Percentiles rank a stretch among this genome's conserved stretches.
Evolutionary conservation across 2,797 vertebrate genomes (phyloP).

Genomic region (Thalassophryne amazonica): DNA sequence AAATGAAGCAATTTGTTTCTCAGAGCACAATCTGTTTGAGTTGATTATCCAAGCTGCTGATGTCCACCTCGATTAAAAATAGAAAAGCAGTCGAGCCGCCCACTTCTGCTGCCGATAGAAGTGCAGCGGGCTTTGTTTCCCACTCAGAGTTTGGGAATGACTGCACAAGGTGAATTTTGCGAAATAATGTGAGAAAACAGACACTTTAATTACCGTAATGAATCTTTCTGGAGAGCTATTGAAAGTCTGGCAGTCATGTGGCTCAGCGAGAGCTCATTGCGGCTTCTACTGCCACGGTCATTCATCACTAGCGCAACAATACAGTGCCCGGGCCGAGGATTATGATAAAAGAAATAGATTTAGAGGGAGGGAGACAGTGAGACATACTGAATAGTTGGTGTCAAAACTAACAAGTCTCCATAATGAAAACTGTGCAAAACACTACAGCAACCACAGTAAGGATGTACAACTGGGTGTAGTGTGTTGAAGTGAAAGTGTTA

Average conservation of each 20-base stretch:
- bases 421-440: background rate
- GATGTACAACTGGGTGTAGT: too few relatives aligned
- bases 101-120: conserved; percentile 40
- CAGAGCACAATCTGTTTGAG: conserved; percentile 73
- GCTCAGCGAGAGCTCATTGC: conserved; percentile 61
- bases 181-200: conserved; percentile 59
- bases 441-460: background rate
- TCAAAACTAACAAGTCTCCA: background rate
- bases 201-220: conserved; percentile 80
- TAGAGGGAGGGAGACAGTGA: conserved; percentile 1
- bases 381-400: conserved; percentile 2
- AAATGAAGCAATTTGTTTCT: conserved; percentile 82
- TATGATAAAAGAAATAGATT: conserved; percentile 46
- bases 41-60: conserved; percentile 80
- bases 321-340: conserved; percentile 36
- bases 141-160: conserved; percentile 36
- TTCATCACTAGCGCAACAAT: conserved; percentile 72
- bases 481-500: too few relatives aligned
- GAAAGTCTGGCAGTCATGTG: conserved; percentile 68
- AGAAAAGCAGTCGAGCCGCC: conserved; percentile 58
- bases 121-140: conserved; percentile 31
- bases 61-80: conserved; percentile 76
- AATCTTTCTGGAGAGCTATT: conserved; percentile 76
- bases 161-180: conserved; percentile 43
- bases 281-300: conserved; percentile 47